Evolutionary conservation across 2,888 invertebrate genomes (phyloP).

Genomic region (Cosmopolites sordidus): DNA sequence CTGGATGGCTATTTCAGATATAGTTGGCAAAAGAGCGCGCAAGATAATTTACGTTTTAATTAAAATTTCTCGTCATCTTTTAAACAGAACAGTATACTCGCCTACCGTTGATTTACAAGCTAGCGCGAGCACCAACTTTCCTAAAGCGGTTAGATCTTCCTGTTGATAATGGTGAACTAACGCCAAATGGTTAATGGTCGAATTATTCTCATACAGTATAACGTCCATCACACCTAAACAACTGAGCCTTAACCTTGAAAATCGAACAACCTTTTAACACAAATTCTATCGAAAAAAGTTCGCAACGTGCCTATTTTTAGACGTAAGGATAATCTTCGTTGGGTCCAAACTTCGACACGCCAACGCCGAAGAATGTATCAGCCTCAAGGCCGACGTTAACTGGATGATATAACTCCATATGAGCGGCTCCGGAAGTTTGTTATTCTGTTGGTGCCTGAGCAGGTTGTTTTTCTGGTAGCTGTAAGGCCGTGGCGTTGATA

Average conservation of each 20-base stretch:
- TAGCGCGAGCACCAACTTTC: constrained; percentile 84
- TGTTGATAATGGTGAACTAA: constrained; percentile 72
- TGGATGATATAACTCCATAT: constrained; percentile 97
- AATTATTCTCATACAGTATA: constrained; percentile 66
- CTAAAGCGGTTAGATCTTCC: constrained; percentile 89
- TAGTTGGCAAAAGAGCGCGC: no score
- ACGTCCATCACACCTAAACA: constrained; percentile 79
- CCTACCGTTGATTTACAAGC: constrained; percentile 78
- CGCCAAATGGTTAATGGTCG: constrained; percentile 57
- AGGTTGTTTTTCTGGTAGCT: constrained; percentile 80
- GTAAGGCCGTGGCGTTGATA: constrained; percentile 73
- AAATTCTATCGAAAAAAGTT: neutral
- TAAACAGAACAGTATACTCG: no score
- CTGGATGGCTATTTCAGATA: no score
- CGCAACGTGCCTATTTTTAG: constrained; percentile 37
- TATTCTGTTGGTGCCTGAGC: constrained; percentile 68
- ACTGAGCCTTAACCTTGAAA: constrained; percentile 66
- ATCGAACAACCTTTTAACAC: neutral
- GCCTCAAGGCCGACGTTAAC: constrained; percentile 86
- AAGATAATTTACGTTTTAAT: no score
- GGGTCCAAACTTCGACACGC: constrained; percentile 85
- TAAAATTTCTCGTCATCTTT: no score
- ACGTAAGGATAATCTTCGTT: constrained; percentile 73
- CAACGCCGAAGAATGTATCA: constrained; percentile 74
- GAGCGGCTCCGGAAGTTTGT: constrained; percentile 76